Percentiles rank a stretch among this genome's conserved stretches.
These are phyloP conservation scores for Chrysogorgia sp. DNA, from an alignment of 92 coral and sea anemone genomes.

Conservation along the genomic window DNA sequence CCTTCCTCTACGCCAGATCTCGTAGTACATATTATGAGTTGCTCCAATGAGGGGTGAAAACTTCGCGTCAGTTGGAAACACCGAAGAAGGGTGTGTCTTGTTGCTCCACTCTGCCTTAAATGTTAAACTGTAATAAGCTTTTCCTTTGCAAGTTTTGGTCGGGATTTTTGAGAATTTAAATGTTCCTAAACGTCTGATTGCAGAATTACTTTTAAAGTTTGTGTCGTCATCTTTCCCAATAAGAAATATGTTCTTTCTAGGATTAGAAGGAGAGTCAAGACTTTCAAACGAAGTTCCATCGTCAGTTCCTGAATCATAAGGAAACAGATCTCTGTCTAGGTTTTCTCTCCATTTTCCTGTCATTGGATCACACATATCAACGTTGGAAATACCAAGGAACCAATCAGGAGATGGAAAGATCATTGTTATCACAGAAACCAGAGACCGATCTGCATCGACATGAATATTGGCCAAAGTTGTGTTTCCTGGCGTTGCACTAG, in stretches of 20 bases:
- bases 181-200: conserved; percentile 2
- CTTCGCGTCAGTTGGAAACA: conserved; percentile 25
- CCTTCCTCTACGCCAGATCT: conserved; percentile 55
- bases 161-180: not conserved
- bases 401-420: conserved; percentile 21
- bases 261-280: not conserved
- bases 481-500: conserved; percentile 3
- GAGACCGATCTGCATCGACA: conserved; percentile 3
- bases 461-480: conserved; percentile 9
- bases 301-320: conserved; percentile 20
- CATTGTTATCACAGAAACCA: conserved; percentile 16
- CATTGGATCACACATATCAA: conserved; percentile 20
- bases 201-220: conserved; percentile 3
- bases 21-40: conserved; percentile 59
- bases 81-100: conserved; percentile 46
- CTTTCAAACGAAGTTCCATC: conserved; percentile 35
- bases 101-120: conserved; percentile 56
- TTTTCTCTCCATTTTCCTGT: conserved; percentile 29
- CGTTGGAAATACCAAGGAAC: conserved; percentile 15
- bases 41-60: conserved; percentile 66
- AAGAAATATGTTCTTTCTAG: conserved; percentile 2
- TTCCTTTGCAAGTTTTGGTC: conserved; percentile 47
- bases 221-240: conserved; percentile 11
- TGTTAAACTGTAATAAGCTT: conserved; percentile 47
- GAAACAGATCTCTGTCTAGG: not conserved